Percentiles rank a stretch among this genome's conserved stretches.
Conservation (phyloP, 2,797 vertebrate genomes). For the Gymnothorax javanicus region DNA sequence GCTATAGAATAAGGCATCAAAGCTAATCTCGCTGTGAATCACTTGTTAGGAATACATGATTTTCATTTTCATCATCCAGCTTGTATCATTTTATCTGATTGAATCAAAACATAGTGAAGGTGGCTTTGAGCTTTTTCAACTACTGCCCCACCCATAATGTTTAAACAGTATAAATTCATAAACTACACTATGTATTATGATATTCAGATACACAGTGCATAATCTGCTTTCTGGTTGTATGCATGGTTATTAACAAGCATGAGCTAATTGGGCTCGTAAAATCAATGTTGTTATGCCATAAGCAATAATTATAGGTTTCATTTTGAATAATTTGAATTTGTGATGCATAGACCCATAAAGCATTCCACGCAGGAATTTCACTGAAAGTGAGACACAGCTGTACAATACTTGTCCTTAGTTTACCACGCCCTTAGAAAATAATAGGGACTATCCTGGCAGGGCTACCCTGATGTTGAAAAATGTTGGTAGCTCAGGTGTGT, state of each 20-base stretch:
- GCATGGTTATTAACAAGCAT: neutral
- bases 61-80: too few species aligned
- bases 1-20: neutral
- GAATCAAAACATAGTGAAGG: neutral
- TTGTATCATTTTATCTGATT: neutral
- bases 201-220: neutral
- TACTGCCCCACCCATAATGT: neutral
- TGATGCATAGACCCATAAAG: neutral
- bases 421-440: neutral
- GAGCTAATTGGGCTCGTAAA: neutral
- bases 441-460: neutral
- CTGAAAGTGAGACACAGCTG: neutral
- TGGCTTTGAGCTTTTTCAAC: neutral
- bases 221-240: neutral
- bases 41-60: neutral
- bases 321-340: neutral
- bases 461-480: neutral
- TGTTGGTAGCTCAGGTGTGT: neutral
- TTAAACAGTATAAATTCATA: neutral
- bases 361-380: neutral
- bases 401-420: neutral
- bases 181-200: neutral
- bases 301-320: neutral
- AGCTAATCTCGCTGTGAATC: neutral
- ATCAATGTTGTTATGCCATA: neutral